Evolutionary conservation across 1,140 invertebrate species (phyloP), one percentile per base, ranked within the genome.

Genomic region (Leptinotarsa texana): DNA sequence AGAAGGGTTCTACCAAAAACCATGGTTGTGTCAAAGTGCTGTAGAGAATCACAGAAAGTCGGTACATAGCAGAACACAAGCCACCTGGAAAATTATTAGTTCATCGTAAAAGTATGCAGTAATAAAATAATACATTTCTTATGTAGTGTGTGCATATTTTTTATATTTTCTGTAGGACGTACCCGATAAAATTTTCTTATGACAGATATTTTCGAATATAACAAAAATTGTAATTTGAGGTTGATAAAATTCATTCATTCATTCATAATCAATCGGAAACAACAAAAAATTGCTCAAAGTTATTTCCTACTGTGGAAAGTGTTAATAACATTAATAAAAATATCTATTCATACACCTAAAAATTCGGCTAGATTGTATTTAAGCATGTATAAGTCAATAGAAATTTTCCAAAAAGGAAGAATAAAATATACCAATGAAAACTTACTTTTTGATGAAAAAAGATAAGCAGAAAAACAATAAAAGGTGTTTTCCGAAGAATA

Each of bases 51-150:
- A 83, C 96, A 98, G 84, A 98, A 96, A 11, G 94, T 93, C 15
- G 96, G 96, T 4, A 98, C 94, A 86, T 97, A 94, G 82, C 96
- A 98, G 83, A 96, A 98, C 15, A 97, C 95, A 27, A 99, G 86
- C 96, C 97, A 99, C 79, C 96, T 94, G 79, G 61, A 82, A 81
- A 18, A 18, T 42, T 42, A 42, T 42, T 42, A 42, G 8, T 42
- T 42, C 8, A 42, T 3, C 8, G 3, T 42, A 1, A 42, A 11
- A 42, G 33, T 42, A 42, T 42, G 33, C 33, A 42, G 8, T 42
- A 42, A 42, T 15, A 8, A n/a, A 57, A 57, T 15, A 57, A 17
- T 57, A 57, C 51, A n/a, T 57, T 57, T 33, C 27, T 33, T 2
- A 33, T 33, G 27, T 27, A 27, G 5, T 33, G 27, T 8, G 1